Percentiles rank a stretch among this genome's conserved stretches.
Conservation (phyloP, 2,797 vertebrate species). For the Poliocrania exsul region DNA sequence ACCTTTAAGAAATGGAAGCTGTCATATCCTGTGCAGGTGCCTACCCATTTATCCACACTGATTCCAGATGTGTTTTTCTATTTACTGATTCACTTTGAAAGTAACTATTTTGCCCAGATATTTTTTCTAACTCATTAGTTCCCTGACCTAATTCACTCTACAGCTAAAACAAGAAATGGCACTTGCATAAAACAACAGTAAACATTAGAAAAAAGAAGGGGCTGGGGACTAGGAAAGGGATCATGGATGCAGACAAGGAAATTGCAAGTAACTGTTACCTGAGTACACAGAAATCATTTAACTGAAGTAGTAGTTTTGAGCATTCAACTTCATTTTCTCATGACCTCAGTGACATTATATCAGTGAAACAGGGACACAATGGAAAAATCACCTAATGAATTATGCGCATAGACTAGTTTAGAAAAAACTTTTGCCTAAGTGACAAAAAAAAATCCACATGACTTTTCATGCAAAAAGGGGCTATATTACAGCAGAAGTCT, state of each 20-base stretch:
- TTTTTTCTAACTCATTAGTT: neutral
- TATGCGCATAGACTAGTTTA: neutral
- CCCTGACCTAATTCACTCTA: neutral
- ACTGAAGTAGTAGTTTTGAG: neutral
- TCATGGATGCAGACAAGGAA: neutral
- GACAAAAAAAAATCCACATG: neutral
- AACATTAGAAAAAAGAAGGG: neutral
- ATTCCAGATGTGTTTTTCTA: neutral
- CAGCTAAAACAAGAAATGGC: neutral
- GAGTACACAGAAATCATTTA: neutral
- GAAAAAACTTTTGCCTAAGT: neutral
- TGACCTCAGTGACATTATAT: accelerated
- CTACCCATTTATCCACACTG: neutral
- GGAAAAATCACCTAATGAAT: neutral
- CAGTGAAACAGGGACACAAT: neutral
- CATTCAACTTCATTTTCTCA: neutral
- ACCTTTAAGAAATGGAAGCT: neutral
- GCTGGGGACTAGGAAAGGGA: neutral
- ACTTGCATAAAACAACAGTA: neutral
- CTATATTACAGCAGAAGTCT: neutral
- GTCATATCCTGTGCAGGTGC: neutral
- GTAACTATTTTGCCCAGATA: accelerated
- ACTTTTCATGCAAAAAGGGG: neutral
- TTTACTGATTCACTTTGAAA: neutral
- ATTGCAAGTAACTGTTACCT: neutral